Percentiles rank a stretch among this genome's conserved stretches.
Conservation (phyloP, 2,113 vertebrate genomes). For the Piprites chloris region DNA sequence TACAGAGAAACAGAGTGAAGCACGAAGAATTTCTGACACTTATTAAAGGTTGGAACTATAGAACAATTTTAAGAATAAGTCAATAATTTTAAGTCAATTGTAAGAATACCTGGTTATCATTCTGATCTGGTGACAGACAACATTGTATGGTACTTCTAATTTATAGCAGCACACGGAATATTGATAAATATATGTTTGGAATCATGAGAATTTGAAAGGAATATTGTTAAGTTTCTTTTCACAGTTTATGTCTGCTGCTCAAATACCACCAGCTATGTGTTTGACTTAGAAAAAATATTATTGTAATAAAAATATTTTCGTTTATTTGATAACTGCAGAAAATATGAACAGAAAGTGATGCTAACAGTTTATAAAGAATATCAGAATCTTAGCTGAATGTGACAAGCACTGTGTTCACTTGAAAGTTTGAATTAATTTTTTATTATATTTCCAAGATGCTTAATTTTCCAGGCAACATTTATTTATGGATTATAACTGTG, state of each 20-base stretch:
- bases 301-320: background rate
- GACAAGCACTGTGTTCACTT: background rate
- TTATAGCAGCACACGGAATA: background rate
- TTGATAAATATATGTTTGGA: background rate
- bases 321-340: background rate
- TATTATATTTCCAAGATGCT: background rate
- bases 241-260: background rate
- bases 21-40: conserved; percentile 92
- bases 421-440: background rate
- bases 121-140: background rate
- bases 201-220: background rate
- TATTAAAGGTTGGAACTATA: conserved; percentile 84
- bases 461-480: background rate
- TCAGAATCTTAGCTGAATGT: background rate
- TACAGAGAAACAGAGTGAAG: conserved; percentile 86
- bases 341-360: background rate
- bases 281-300: background rate
- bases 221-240: background rate
- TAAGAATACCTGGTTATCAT: background rate
- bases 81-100: background rate
- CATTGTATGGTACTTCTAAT: background rate
- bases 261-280: background rate
- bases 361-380: background rate
- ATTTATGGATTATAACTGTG: background rate
- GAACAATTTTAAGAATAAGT: background rate